Evolutionary conservation across 2,888 invertebrate genomes (phyloP).

Genomic region (Pemphredon lugubris): DNA sequence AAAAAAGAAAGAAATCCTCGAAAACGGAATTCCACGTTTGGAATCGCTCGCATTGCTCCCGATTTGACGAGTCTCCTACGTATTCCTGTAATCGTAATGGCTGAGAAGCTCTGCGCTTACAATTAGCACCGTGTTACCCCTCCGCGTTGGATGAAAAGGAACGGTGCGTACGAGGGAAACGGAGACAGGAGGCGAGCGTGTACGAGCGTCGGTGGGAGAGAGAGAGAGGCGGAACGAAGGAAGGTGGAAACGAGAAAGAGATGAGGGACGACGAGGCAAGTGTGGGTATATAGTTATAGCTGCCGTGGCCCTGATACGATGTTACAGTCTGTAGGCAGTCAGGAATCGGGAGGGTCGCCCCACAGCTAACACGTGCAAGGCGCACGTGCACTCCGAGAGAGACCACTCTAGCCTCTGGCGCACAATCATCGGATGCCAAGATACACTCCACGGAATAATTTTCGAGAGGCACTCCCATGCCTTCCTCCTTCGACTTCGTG

Average conservation of each 20-base stretch:
- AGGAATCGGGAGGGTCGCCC: slow-evolving; percentile 78
- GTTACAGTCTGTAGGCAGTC: slow-evolving; percentile 76
- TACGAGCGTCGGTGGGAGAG: slow-evolving; percentile 22
- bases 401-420: slow-evolving; percentile 78
- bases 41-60: slow-evolving; percentile 2
- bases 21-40: not conserved
- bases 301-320: slow-evolving; percentile 75
- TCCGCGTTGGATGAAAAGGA: not conserved
- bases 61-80: slow-evolving; percentile 33
- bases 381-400: slow-evolving; percentile 79
- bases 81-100: slow-evolving; percentile 38
- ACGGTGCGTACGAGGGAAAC: slow-evolving; percentile 12
- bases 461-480: slow-evolving; percentile 70
- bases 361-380: slow-evolving; percentile 80
- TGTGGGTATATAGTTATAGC: slow-evolving; percentile 67
- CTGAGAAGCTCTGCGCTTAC: slow-evolving; percentile 53
- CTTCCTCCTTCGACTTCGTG: slow-evolving; percentile 41
- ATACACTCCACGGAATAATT: slow-evolving; percentile 79
- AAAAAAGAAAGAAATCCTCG: no score
- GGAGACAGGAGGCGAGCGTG: slow-evolving; percentile 23
- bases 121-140: slow-evolving; percentile 58
- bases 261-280: slow-evolving; percentile 47
- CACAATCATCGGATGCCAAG: slow-evolving; percentile 80
- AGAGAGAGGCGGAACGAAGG: not conserved
- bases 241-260: slow-evolving; percentile 35